Base-by-base conservation (phyloP, 2,888 invertebrate species). In the Mylabris sibirica region DNA sequence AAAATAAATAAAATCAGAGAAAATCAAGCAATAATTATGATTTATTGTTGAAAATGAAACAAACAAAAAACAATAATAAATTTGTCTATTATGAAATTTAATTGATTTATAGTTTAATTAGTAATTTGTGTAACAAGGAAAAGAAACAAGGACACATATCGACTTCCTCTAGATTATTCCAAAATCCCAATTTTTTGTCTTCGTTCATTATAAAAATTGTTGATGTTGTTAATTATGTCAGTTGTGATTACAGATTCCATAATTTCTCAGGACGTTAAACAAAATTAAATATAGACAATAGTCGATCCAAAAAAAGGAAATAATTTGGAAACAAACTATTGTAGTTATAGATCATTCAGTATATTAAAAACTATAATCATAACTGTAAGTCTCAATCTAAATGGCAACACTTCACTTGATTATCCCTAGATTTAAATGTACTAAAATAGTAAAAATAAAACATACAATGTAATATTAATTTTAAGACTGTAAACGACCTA, bases 241-340 rank as follows among this genome's bases (percentile, higher is more conserved):
- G 6, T 49, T 49, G 41, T 41, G n/a, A 5, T 49, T 20, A 6
- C 17, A 49, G 20, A 62, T 70, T 70, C 65, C 65, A 57, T 65
- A 64, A 70, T 70, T 70, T 70, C 69, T 66, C 69, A 70, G 67
- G 70, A 70, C 67, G 65, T 70, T 70, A 63, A 67, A 64, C 67
- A 70, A 67, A 65, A 70, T 70, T 70, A 70, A 65, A 44, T 64
- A 64, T 66, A 61, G 20, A 30, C 63, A 59, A 49, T 20, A 61
- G 63, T 64, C 64, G 67, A 65, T 53, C 67, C 65, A 44, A 44
- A 70, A 49, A 61, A 17, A 17, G 6, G n/a, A 41, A 17, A n/a
- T 38, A 38, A 17, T 17, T 12, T n/a, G n/a, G n/a, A n/a, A n/a
- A n/a, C n/a, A 44, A 44, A 44, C n/a, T 38, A 12, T n/a, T 17